phyloP scores from a whole-genome alignment of 2,888 invertebrate genomes.

The Hypomecis punctinalis region DNA sequence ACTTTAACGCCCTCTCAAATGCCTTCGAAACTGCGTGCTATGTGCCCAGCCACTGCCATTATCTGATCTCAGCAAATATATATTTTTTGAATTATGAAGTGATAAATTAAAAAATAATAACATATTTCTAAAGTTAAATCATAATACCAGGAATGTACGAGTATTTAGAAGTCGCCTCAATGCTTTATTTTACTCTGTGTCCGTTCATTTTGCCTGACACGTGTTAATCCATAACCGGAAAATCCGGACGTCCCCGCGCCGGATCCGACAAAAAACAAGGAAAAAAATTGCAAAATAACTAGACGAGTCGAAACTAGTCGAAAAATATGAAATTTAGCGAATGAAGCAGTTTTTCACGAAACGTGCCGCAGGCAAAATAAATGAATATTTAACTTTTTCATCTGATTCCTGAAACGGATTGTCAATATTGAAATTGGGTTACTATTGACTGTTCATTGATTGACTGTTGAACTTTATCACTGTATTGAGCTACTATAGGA shows the following conservation, averaged over 20 bases:
- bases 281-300: neutral
- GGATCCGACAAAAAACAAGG: neutral
- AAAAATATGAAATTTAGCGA: conserved; percentile 11
- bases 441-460: conserved; percentile 14
- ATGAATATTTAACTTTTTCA: conserved; percentile 22
- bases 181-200: too few relatives aligned
- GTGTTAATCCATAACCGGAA: too few relatives aligned
- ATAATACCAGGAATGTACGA: too few relatives aligned
- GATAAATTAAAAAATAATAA: too few relatives aligned
- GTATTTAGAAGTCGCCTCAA: too few relatives aligned
- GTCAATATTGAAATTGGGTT: conserved; percentile 16
- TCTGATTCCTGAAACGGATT: conserved; percentile 7
- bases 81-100: too few relatives aligned
- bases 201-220: too few relatives aligned
- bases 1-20: too few relatives aligned
- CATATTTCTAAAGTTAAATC: too few relatives aligned
- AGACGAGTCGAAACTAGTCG: neutral
- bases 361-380: conserved; percentile 8
- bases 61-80: too few relatives aligned
- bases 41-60: too few relatives aligned
- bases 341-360: conserved; percentile 3
- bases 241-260: neutral
- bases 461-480: conserved; percentile 1
- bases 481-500: neutral
- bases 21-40: too few relatives aligned